Conservation (phyloP, 2,797 vertebrate species). For the Chaunax sp. region DNA sequence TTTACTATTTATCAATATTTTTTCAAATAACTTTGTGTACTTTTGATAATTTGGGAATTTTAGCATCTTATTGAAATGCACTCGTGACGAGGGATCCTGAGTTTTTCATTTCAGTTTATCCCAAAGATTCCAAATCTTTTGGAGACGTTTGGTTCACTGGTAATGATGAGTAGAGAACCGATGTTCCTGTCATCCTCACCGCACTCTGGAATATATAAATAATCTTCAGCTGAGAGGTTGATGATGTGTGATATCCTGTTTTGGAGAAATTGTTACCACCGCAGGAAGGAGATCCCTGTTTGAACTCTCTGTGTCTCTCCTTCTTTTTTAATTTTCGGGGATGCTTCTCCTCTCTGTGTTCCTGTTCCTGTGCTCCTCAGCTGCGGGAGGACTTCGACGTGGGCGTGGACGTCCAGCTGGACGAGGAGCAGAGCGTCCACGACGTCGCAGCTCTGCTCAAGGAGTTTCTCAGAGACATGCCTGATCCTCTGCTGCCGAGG, state of each 20-base stretch:
- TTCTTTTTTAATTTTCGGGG: too few relatives aligned
- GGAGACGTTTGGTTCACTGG: not conserved
- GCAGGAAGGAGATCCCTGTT: not conserved
- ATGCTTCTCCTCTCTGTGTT: not conserved
- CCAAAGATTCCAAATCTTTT: too few relatives aligned
- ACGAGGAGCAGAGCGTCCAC: conserved; percentile 90
- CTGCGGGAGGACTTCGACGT: conserved; percentile 90
- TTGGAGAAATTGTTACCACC: conserved; percentile 26
- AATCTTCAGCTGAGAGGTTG: conserved; percentile 15
- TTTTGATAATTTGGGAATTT: too few relatives aligned
- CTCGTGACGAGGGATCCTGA: too few relatives aligned
- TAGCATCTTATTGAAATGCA: too few relatives aligned
- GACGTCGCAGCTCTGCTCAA: conserved; percentile 94
- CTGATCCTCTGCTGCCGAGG: conserved; percentile 88
- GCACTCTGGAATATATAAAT: conserved; percentile 25
- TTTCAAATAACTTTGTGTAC: too few relatives aligned
- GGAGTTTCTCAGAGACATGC: conserved; percentile 92
- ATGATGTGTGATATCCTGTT: conserved; percentile 65
- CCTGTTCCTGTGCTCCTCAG: conserved; percentile 64
- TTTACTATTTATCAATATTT: too few relatives aligned
- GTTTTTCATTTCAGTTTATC: not conserved
- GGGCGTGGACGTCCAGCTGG: conserved; percentile 87
- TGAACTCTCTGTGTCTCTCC: not conserved
- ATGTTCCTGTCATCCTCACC: conserved; percentile 10
- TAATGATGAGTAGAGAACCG: not conserved